phyloP scores from a whole-genome alignment of 2,113 vertebrate genomes.

The Myrmecobius fasciatus region DNA sequence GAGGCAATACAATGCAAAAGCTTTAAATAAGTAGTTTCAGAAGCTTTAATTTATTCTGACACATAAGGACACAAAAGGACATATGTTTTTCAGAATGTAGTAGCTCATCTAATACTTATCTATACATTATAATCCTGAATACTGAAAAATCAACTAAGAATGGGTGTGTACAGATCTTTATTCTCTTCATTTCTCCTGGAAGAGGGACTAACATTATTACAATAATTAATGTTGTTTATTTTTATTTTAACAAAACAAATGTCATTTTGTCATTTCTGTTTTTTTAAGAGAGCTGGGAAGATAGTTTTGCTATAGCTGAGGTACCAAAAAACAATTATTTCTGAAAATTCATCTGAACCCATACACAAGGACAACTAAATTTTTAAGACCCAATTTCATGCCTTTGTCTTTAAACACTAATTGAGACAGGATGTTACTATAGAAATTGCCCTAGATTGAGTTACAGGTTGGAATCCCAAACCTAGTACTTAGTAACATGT shows the following conservation, averaged over 20 bases:
- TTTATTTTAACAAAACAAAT: neutral
- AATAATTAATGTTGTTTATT: neutral
- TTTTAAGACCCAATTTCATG: neutral
- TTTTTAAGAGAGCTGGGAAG: neutral
- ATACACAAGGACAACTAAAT: neutral
- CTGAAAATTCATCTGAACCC: neutral
- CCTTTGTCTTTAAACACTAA: neutral
- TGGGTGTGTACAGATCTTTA: accelerated
- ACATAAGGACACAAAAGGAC: neutral
- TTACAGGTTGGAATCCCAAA: neutral
- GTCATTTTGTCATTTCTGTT: neutral
- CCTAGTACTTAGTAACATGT: neutral
- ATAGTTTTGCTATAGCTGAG: neutral
- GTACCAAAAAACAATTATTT: neutral
- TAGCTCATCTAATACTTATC: accelerated
- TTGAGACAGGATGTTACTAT: neutral
- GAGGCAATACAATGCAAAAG: neutral
- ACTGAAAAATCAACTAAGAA: neutral
- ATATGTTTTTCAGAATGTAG: accelerated
- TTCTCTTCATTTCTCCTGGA: neutral
- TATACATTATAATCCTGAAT: accelerated
- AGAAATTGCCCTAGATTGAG: neutral
- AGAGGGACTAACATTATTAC: neutral
- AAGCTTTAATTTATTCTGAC: neutral
- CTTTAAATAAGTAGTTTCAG: neutral